Conservation (phyloP, 2,113 vertebrate genomes). For the Syrrhaptes paradoxus region DNA sequence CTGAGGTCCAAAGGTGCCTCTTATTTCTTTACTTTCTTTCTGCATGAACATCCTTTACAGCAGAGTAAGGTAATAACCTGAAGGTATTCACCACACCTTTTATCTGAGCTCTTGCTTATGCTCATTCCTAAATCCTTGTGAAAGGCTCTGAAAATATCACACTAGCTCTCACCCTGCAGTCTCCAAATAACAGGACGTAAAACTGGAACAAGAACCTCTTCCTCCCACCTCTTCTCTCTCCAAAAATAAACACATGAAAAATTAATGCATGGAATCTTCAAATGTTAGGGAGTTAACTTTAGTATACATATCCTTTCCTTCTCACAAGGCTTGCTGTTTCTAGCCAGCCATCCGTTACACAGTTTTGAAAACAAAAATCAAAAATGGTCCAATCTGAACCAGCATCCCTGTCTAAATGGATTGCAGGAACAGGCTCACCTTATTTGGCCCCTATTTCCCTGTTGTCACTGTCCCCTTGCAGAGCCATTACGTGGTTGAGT, state of each 20-base stretch:
- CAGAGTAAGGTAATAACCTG: not conserved
- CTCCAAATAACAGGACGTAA: conserved; percentile 47
- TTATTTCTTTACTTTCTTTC: not conserved
- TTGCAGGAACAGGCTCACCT: not conserved
- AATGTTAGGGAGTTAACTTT: not conserved
- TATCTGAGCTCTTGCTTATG: not conserved
- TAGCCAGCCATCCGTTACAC: not conserved
- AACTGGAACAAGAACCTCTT: conserved; percentile 38
- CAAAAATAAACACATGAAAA: conserved; percentile 55
- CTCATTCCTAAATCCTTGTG: not conserved
- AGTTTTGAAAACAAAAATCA: not conserved
- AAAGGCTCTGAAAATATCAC: conserved; percentile 33
- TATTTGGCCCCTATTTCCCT: not conserved
- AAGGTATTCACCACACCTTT: not conserved
- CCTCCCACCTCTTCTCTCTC: conserved; percentile 14
- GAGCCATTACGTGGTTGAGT: not conserved
- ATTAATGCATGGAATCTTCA: conserved; percentile 19
- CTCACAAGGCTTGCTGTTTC: not conserved
- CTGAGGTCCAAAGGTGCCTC: not conserved
- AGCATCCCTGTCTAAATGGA: not conserved
- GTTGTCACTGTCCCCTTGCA: not conserved
- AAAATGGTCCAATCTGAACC: not conserved
- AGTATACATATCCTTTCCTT: not conserved
- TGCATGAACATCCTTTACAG: not conserved
- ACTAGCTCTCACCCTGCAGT: not conserved